Conservation (phyloP, 1,140 invertebrate species). For the Diuraphis noxia region DNA sequence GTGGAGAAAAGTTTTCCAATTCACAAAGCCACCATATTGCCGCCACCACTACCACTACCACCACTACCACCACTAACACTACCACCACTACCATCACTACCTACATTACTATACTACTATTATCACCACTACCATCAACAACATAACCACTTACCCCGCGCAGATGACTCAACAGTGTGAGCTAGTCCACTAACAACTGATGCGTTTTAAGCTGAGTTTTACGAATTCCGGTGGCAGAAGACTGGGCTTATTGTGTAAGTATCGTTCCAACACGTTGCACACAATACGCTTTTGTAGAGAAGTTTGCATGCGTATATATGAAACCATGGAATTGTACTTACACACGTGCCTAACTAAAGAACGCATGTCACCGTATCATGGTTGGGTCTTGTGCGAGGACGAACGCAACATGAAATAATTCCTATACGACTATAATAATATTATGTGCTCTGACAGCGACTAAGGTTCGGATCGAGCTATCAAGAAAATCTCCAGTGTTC, state of each 20-base stretch:
- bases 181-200: conserved; percentile 24
- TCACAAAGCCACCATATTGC: conserved; percentile 34
- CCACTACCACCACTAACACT: background rate
- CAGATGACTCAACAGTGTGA: background rate
- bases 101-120: no score
- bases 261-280: background rate
- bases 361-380: background rate
- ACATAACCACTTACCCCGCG: background rate
- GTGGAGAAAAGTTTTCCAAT: conserved; percentile 35
- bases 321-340: background rate
- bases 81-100: background rate
- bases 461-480: no score
- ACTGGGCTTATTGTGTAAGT: conserved; percentile 6
- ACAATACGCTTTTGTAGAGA: background rate
- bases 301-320: background rate
- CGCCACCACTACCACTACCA: background rate
- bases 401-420: no score
- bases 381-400: no score
- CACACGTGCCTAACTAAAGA: background rate
- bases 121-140: background rate
- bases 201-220: conserved; percentile 26
- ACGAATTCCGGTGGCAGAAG: conserved; percentile 9
- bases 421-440: no score
- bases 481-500: no score
- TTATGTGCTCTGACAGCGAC: no score